Base-by-base conservation (phyloP, 2,797 vertebrate genomes). In the Sebastes reedi region DNA sequence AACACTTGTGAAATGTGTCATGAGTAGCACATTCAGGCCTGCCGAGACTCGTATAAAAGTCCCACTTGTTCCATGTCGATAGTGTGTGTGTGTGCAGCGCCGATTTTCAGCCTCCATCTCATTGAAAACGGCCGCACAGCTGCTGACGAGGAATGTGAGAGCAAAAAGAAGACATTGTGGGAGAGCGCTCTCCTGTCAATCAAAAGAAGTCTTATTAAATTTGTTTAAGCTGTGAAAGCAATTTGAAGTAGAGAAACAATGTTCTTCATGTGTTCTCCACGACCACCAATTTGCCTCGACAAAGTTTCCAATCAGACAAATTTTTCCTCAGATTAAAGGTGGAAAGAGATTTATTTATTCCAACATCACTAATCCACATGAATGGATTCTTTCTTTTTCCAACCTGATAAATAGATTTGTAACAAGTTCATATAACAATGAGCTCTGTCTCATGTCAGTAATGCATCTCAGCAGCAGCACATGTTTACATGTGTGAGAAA, bases 171-270 rank as follows among this genome's bases (percentile, higher is more conserved):
- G 92, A 94, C 93, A 93, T 95, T 94, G 94, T 94, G 92, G 91
- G 92, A 87, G 92, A 92, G 89, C 75, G 82, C 86, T 78, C 85
- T 89, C 85, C 92, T 94, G 94, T 95, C 94, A 95, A 80, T 95
- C 93, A 95, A 82, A 86, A 91, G 64, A 80, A 78, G 88, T 93
- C 92, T 89, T 88, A 94, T 93, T 94, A 91, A 93, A 94, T 95
- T 86, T 94, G 92, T 95, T 95, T 93, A 95, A 94, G 92, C 94
- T 94, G 94, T 94, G 86, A 94, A 95, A 94, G 94, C 93, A 94
- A 90, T 91, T 92, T 92, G 82, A 82, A 88, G 89, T 82, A 83
- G 80, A 83, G 83, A 89, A 90, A 93, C 91, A 91, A 93, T 84
- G 89, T 87, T 88, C 75, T 81, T 91, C 84, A 85, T 75, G 87